phyloP scores from a whole-genome alignment of 1,140 invertebrate species.

The Apis dorsata region DNA sequence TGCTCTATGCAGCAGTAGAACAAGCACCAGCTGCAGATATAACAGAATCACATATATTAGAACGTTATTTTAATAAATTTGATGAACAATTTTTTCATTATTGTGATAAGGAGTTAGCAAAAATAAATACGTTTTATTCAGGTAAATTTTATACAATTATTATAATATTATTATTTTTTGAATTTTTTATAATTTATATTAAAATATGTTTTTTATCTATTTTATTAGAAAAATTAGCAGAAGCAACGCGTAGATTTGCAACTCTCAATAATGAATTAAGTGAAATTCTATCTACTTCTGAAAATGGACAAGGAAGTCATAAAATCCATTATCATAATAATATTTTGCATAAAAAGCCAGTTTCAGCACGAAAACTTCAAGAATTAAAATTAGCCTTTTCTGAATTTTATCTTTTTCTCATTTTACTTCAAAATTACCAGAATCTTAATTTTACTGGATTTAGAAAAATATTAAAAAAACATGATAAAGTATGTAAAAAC shows the following conservation, averaged over 20 bases:
- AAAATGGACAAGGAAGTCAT: slow-evolving; percentile 81
- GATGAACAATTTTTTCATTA: slow-evolving; percentile 92
- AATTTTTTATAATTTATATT: not conserved
- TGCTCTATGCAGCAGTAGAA: slow-evolving; percentile 87
- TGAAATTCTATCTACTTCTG: slow-evolving; percentile 77
- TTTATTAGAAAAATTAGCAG: slow-evolving; percentile 89
- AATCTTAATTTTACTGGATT: slow-evolving; percentile 96
- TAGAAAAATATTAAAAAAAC: slow-evolving; percentile 96
- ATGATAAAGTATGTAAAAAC: slow-evolving; percentile 88
- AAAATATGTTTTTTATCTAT: not conserved
- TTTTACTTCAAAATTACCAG: slow-evolving; percentile 87
- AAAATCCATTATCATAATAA: slow-evolving; percentile 74
- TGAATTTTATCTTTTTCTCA: slow-evolving; percentile 94
- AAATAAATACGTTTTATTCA: slow-evolving; percentile 94
- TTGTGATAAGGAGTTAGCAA: slow-evolving; percentile 91
- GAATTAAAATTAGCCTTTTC: slow-evolving; percentile 95
- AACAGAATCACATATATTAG: slow-evolving; percentile 84
- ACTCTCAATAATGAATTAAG: slow-evolving; percentile 87
- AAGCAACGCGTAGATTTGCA: slow-evolving; percentile 90
- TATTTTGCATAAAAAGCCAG: slow-evolving; percentile 80
- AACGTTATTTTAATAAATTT: slow-evolving; percentile 89
- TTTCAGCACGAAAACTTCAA: slow-evolving; percentile 85
- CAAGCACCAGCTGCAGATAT: slow-evolving; percentile 86
- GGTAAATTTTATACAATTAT: slow-evolving; percentile 76
- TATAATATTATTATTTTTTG: not conserved